Evolutionary conservation across 2,113 vertebrate genomes (phyloP).

Genomic region (Oenanthe melanoleuca): DNA sequence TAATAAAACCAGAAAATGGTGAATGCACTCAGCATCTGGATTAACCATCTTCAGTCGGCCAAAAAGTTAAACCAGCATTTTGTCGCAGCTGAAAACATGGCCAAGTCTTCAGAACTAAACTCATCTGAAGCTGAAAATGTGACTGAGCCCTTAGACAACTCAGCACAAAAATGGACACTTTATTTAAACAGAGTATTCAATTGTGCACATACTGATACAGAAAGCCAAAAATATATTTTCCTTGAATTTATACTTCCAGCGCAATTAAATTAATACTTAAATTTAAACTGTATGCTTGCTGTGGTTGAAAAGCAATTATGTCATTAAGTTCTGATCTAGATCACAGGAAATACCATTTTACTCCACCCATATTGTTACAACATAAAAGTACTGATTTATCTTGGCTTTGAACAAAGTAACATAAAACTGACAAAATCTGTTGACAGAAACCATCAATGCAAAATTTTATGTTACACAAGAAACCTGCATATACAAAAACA

Average conservation of each 20-base stretch:
- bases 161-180: not conserved
- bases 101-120: not conserved
- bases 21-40: not conserved
- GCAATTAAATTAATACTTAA: constrained; percentile 23
- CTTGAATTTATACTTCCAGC: not conserved
- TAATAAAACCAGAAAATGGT: not conserved
- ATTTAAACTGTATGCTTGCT: constrained; percentile 27
- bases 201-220: not conserved
- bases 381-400: constrained; percentile 24
- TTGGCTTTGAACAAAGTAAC: constrained; percentile 22
- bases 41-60: not conserved
- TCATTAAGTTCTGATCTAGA: constrained; percentile 62
- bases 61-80: not conserved
- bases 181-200: not conserved
- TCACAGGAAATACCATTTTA: constrained; percentile 64
- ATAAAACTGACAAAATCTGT: constrained; percentile 19
- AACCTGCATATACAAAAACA: not conserved
- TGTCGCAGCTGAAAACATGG: not conserved
- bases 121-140: not conserved
- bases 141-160: not conserved
- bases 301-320: constrained; percentile 67
- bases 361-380: constrained; percentile 61
- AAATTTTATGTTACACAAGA: not conserved
- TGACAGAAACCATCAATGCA: not conserved
- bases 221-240: not conserved